Percentiles rank a stretch among this genome's conserved stretches.
These are phyloP conservation scores for Hirtodrosophila confusa DNA, from an alignment of 2,888 invertebrate genomes.

Conservation along the genomic window DNA sequence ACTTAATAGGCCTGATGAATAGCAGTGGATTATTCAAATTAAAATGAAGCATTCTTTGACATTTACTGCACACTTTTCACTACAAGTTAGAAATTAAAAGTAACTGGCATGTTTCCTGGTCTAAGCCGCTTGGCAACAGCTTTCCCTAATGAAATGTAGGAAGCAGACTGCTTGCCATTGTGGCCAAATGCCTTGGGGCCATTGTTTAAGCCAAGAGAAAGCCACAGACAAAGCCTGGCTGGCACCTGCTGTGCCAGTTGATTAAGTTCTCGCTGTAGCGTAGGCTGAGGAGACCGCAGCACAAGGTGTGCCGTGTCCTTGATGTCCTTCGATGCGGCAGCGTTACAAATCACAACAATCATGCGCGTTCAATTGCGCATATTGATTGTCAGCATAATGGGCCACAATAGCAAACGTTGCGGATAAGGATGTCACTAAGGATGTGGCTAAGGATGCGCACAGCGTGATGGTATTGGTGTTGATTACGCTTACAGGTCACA, in stretches of 20 bases:
- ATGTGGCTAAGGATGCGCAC: constrained; percentile 34
- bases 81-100: background rate
- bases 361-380: constrained; percentile 74
- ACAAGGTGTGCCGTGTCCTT: constrained; percentile 5
- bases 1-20: no score
- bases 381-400: constrained; percentile 75
- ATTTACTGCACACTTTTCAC: no score
- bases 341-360: constrained; percentile 71
- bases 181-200: constrained; percentile 7
- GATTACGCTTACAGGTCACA: constrained; percentile 73
- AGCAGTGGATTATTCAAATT: no score
- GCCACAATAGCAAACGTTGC: constrained; percentile 36
- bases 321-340: constrained; percentile 15
- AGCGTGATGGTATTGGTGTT: constrained; percentile 37
- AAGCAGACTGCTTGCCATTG: constrained; percentile 6
- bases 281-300: background rate
- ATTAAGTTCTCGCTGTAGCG: constrained; percentile 33
- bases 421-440: constrained; percentile 36
- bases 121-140: background rate
- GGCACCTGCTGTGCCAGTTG: constrained; percentile 48
- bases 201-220: constrained; percentile 24
- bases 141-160: constrained; percentile 17
- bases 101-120: background rate
- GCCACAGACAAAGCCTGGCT: constrained; percentile 13
- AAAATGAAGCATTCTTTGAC: no score